Evolutionary conservation across 2,888 invertebrate genomes (phyloP).

Genomic region (Microplitis manilae): DNA sequence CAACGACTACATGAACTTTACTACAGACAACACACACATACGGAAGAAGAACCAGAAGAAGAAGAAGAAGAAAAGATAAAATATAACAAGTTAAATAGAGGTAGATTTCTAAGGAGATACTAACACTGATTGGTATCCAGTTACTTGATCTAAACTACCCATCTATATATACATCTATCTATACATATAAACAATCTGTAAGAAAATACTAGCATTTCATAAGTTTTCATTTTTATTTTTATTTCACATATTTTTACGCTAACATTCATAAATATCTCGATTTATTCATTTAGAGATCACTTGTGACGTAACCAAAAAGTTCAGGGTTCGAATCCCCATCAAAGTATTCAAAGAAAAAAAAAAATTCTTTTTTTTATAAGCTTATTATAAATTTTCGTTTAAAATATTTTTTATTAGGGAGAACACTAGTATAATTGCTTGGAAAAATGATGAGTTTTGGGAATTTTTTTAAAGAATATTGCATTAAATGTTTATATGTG

Average conservation of each 20-base stretch:
- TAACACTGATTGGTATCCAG: conserved; percentile 46
- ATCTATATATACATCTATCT: not conserved
- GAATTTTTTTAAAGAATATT: no score
- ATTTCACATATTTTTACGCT: no score
- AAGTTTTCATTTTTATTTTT: no score
- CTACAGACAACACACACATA: conserved; percentile 13
- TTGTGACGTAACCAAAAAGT: not conserved
- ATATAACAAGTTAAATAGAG: conserved; percentile 29
- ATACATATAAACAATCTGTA: not conserved
- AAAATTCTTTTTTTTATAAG: no score
- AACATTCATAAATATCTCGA: conserved; percentile 5
- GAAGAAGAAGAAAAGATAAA: conserved; percentile 2
- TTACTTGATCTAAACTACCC: conserved; percentile 34
- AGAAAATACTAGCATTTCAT: no score
- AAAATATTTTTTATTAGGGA: no score
- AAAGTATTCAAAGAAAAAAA: no score
- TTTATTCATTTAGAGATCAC: not conserved
- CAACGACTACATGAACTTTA: conserved; percentile 15
- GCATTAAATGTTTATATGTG: no score
- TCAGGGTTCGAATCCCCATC: no score
- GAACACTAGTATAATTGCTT: no score
- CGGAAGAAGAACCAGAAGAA: conserved; percentile 11
- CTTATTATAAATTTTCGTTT: no score
- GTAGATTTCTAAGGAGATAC: conserved; percentile 39
- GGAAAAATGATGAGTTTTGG: no score